Evolutionary conservation across 2,113 vertebrate genomes (phyloP), one percentile per base, ranked within the genome.

Genomic region (Odocoileus virginianus): DNA sequence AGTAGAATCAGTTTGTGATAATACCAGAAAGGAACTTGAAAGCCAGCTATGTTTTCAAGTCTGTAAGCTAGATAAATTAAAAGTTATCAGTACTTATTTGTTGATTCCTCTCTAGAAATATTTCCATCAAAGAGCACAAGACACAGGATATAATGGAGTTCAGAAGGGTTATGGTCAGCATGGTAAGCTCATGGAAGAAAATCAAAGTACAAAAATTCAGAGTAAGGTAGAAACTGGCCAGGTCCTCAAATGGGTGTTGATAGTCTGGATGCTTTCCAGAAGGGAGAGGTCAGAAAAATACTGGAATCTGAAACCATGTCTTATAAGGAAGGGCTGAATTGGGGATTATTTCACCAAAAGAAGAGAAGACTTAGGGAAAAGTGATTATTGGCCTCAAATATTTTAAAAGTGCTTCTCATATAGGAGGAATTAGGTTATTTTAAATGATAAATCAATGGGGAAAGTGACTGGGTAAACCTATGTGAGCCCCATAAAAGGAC

Each of bases 21-120:
- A 23, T 87, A 87, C 57, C 94, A 97, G 50, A 96, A 96, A 89
- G 87, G 87, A 96, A 97, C 96, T 95, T 97, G 90, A 96, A 97
- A 97, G 93, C 79, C 87, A 61, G 60, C 54, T 52, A 3, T 97
- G 57, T 90, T 97, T 95, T 96, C 87, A 91, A 96, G 64, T 92
- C 60, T 79, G 45, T 79, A 52, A 57, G 60, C 89, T 83, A 96
- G 87, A 89, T 94, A 95, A 95, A 74, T 52, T 28, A 36, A 40
- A 92, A 83, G 90, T 89, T 97, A 97, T 97, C 95, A 64, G 92
- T 79, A 90, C 89, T 89, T 94, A 82, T 57, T 88, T 27, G 91
- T 86, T 95, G 87, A 86, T 84, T 97, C 74, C 84, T 89, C 71
- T 97, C 81, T 94, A 89, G 88, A 95, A 96, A 57, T 74, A 88